These are phyloP conservation scores for Pluvianellus socialis DNA, from an alignment of 2,113 vertebrate genomes.

Conservation along the genomic window DNA sequence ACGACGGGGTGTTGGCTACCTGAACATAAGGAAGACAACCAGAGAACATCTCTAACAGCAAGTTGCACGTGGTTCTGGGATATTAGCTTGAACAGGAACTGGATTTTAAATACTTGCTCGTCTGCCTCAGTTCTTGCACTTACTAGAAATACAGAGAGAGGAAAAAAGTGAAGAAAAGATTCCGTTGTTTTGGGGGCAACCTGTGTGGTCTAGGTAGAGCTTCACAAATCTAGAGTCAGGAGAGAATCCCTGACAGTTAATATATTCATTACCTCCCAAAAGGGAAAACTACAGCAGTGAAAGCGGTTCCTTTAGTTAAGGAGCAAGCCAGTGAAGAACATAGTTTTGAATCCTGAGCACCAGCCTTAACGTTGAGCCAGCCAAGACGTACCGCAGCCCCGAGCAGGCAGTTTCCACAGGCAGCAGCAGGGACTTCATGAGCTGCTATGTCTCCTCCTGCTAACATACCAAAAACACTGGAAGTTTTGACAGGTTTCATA, in stretches of 20 bases:
- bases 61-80: background rate
- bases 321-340: background rate
- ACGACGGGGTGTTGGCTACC: background rate
- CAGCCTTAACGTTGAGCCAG: background rate
- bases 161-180: background rate
- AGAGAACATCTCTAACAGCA: background rate
- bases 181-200: background rate
- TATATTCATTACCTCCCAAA: background rate
- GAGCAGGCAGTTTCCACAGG: background rate
- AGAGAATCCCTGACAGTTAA: background rate
- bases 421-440: background rate
- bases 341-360: background rate
- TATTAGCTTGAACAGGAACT: background rate
- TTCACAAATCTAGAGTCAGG: background rate
- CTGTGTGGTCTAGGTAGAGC: background rate
- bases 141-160: background rate
- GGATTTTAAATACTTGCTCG: background rate
- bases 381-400: background rate
- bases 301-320: background rate
- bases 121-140: background rate
- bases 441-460: background rate
- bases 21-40: background rate
- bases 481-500: background rate
- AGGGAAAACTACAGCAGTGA: background rate
- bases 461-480: background rate